These are phyloP conservation scores for Aphelenchoides fujianensis DNA, from an alignment of 1,140 invertebrate genomes.

Conservation along the genomic window DNA sequence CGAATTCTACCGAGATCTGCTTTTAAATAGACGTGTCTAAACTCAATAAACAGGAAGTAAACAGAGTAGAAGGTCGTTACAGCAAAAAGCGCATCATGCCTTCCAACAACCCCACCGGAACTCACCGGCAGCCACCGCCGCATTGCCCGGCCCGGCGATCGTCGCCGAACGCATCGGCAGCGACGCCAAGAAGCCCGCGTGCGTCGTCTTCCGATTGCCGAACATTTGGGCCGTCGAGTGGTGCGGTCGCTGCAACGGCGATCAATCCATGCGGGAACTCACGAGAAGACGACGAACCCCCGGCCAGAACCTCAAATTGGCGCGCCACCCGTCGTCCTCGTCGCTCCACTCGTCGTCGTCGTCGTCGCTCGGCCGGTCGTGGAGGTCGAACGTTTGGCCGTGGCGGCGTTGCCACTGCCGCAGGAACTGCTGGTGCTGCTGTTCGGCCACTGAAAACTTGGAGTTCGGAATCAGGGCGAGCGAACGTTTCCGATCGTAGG, in stretches of 20 bases:
- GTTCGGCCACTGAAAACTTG: slow-evolving; percentile 14
- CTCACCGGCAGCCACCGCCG: background rate
- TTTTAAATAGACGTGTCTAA: too few species aligned
- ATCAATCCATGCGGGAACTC: background rate
- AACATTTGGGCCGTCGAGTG: slow-evolving; percentile 18
- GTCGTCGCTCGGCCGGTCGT: background rate
- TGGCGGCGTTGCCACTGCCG: background rate
- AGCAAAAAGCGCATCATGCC: too few species aligned
- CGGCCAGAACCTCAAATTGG: background rate
- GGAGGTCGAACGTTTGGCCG: background rate
- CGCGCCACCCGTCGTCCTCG: background rate
- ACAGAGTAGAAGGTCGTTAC: too few species aligned
- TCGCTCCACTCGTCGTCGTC: background rate
- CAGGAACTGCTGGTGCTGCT: slow-evolving; percentile 12
- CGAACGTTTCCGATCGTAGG: background rate
- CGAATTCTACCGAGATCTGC: too few species aligned
- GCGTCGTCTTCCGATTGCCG: slow-evolving; percentile 2
- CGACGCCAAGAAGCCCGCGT: slow-evolving; percentile 16
- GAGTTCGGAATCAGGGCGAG: background rate
- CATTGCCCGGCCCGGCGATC: slow-evolving; percentile 3
- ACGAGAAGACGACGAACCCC: background rate
- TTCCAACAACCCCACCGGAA: too few species aligned
- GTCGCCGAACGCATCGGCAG: slow-evolving; percentile 15
- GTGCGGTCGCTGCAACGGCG: background rate
- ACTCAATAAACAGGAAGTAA: too few species aligned